Evolutionary conservation across 2,797 vertebrate genomes (phyloP).

Genomic region (Mus spretus): DNA sequence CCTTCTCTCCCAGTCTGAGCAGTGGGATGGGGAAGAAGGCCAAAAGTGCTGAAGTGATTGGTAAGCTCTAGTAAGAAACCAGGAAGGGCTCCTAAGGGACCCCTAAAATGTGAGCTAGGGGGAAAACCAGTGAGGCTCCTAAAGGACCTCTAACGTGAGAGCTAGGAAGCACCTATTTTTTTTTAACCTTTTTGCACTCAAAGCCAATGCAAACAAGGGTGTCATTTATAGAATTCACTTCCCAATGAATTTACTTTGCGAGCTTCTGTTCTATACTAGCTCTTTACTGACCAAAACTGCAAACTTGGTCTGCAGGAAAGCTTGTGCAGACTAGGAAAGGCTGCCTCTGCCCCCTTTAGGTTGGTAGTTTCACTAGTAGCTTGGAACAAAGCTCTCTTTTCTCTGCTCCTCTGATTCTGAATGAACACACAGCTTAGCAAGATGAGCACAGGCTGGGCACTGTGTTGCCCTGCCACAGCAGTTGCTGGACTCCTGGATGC

Average conservation of each 20-base stretch:
- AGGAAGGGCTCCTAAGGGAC: neutral
- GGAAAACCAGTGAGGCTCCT: neutral
- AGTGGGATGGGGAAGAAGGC: neutral
- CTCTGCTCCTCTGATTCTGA: neutral
- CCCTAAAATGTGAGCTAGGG: neutral
- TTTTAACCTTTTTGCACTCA: neutral
- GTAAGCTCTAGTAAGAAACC: neutral
- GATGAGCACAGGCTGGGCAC: neutral
- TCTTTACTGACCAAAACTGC: neutral
- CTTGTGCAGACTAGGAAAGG: neutral
- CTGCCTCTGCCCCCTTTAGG: neutral
- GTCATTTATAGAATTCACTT: neutral
- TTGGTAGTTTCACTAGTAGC: neutral
- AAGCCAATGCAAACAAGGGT: slow-evolving; percentile 5
- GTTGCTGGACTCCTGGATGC: neutral
- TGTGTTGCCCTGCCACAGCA: neutral
- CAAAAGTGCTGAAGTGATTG: neutral
- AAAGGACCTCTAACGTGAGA: neutral
- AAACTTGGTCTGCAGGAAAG: neutral
- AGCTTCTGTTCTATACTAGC: neutral
- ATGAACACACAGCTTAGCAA: neutral
- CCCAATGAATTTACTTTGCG: neutral
- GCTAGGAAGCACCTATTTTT: neutral
- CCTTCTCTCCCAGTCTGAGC: slow-evolving; percentile 1
- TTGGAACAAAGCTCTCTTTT: neutral